Base-by-base conservation (phyloP, 2,888 invertebrate genomes). In the Apomyelois bistriatella region DNA sequence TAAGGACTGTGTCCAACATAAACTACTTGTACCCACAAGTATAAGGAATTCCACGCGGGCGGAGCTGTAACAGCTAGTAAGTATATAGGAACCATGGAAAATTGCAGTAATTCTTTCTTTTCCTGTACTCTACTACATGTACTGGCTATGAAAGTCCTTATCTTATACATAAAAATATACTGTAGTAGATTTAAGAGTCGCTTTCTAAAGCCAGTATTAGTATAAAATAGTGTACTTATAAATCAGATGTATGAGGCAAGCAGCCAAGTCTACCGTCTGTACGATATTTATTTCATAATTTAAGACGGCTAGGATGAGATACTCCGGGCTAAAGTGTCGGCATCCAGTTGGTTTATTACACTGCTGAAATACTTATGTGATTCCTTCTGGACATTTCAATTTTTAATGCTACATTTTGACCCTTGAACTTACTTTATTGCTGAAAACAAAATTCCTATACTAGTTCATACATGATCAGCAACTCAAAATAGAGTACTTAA, bases 211-310 rank as follows among this genome's bases (percentile, higher is more conserved):
- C 46, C 9, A 16, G 32, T 46, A 46, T 46, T 30, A 30, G 32
- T 46, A 32, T 46, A 46, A 46, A 32, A 42, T 36, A 36, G 35
- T 43, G 17, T 17, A 12, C 51, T 12, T 36, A 42, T 36, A 51
- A 42, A 42, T 51, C 16, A 42, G 13, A 36, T 3, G 10, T 9
- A 36, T 47, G 37, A 38, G 17, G 35, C 28, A 32, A n/a, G 40
- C 10, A 17, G 41, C 35, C 42, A 50, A 30, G 38, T 6, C 9
- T 22, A 3, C 40, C 28, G 37, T n/a, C 10, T 28, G 40, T 28
- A 9, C 12, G 49, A 37, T 49, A 49, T 49, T 49, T 49, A 49
- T 49, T 49, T 49, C 28, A 49, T 49, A 38, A 49, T 49, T 38
- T 49, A 49, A 37, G 17, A 30, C 38, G 49, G 38, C 49, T 15